Conservation (phyloP, 2,113 vertebrate species). For the Sitta europaea region DNA sequence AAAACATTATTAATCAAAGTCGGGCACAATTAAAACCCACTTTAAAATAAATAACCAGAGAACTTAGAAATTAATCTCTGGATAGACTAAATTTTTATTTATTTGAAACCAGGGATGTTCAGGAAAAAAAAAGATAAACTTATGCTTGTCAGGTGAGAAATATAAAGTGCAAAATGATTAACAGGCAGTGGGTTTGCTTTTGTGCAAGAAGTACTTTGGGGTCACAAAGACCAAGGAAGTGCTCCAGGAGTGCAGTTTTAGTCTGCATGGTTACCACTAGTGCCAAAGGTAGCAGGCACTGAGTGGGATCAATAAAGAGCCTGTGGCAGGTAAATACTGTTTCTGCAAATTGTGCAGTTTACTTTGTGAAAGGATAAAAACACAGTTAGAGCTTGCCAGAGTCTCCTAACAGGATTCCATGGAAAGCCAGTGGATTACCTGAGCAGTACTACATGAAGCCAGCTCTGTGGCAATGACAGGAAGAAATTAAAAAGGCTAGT, state of each 20-base stretch:
- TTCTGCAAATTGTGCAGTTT: neutral
- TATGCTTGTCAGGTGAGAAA: neutral
- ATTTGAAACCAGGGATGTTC: neutral
- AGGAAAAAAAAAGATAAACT: neutral
- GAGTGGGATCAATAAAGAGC: neutral
- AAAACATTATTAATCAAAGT: neutral
- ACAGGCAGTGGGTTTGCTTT: neutral
- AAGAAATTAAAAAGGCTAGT: conserved; percentile 7
- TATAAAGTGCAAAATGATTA: neutral
- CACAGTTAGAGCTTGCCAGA: neutral
- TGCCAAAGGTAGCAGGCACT: neutral
- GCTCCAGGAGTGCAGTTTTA: neutral
- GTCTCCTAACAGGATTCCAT: neutral
- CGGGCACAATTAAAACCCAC: neutral
- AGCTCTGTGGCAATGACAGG: neutral
- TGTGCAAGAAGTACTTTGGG: neutral
- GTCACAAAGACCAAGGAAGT: neutral
- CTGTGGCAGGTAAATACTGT: neutral
- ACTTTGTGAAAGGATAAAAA: neutral
- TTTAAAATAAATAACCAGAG: neutral
- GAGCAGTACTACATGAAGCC: neutral
- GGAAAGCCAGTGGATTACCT: neutral
- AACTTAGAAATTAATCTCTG: neutral
- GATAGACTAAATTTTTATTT: neutral
- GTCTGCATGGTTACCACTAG: neutral